Evolutionary conservation across 2,797 vertebrate species (phyloP).

Genomic region (Acestrorhynchus altus): DNA sequence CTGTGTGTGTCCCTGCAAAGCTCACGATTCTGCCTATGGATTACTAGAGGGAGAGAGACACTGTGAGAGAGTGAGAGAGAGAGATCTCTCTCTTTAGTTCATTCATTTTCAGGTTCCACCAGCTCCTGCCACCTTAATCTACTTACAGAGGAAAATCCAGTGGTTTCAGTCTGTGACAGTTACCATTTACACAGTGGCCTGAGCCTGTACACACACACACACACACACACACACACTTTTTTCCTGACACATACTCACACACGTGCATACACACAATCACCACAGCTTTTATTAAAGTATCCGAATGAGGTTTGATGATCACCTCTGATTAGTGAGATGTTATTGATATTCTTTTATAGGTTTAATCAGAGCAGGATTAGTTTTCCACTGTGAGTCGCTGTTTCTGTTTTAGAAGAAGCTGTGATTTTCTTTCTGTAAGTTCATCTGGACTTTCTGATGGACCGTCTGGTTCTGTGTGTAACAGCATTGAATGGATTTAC

Average conservation of each 20-base stretch:
- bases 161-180: slow-evolving; percentile 86
- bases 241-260: neutral
- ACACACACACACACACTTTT: neutral
- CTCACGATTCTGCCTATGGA: slow-evolving; percentile 65
- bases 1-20: neutral
- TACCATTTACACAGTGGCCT: slow-evolving; percentile 75
- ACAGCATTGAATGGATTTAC: no score
- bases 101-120: slow-evolving; percentile 77
- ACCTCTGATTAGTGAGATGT: no score
- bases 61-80: slow-evolving; percentile 33
- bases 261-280: neutral
- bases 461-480: no score
- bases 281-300: no score
- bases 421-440: no score
- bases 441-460: no score
- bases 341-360: no score
- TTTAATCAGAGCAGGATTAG: no score
- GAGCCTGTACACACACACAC: slow-evolving; percentile 63
- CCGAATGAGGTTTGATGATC: no score
- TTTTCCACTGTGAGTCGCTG: no score
- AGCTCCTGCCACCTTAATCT: slow-evolving; percentile 88
- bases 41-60: slow-evolving; percentile 57
- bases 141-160: slow-evolving; percentile 80
- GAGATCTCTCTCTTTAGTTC: slow-evolving; percentile 60
- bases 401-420: no score